Percentiles rank a stretch among this genome's conserved stretches.
phyloP scores from a whole-genome alignment of 2,113 vertebrate genomes.

The Lasiurus cinereus region DNA sequence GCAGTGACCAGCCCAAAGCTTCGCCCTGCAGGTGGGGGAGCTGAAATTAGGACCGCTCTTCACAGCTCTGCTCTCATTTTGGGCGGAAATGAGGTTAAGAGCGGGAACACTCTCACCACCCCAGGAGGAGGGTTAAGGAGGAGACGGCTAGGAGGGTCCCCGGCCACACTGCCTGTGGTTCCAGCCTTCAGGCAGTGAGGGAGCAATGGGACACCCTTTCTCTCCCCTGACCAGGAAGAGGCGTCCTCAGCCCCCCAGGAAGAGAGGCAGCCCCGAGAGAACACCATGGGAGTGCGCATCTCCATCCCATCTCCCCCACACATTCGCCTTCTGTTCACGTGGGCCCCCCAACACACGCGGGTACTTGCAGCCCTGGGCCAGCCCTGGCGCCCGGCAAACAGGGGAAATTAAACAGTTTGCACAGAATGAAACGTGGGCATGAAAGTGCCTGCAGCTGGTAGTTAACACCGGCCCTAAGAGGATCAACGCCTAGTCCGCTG shows the following conservation, averaged over 20 bases:
- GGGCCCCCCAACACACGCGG: accelerated
- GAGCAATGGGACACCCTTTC: not conserved
- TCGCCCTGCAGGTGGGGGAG: not conserved
- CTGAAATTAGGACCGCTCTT: not conserved
- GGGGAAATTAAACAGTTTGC: conserved; percentile 81
- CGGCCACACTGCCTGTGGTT: no score
- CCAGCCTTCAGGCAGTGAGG: not conserved
- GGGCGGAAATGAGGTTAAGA: not conserved
- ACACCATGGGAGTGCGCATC: accelerated
- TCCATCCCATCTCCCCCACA: not conserved
- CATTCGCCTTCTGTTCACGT: not conserved
- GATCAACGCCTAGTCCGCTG: conserved; percentile 86
- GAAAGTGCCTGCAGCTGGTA: conserved; percentile 90
- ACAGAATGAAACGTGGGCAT: conserved; percentile 59
- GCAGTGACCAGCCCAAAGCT: not conserved
- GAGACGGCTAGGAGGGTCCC: not conserved
- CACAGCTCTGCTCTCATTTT: not conserved
- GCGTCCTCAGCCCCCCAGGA: accelerated
- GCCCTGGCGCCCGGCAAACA: not conserved
- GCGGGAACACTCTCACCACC: not conserved
- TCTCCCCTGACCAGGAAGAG: not conserved
- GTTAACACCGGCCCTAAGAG: conserved; percentile 90
- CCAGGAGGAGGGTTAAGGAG: not conserved
- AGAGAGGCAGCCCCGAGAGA: accelerated
- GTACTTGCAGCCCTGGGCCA: not conserved